Conservation (phyloP, 2,888 invertebrate species). For the Phyto melanocephala region DNA sequence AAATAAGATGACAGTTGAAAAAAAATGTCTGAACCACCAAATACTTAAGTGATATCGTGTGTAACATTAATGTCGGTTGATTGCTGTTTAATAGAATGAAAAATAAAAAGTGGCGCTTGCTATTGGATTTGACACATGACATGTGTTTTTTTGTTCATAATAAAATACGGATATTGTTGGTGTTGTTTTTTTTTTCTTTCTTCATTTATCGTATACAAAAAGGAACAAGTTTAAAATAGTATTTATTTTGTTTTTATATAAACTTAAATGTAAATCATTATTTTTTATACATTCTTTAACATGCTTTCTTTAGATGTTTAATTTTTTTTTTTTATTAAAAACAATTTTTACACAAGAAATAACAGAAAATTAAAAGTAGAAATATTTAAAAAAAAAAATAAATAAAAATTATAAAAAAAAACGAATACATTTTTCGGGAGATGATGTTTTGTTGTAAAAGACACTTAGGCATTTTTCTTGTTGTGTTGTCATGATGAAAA, state of each 20-base stretch:
- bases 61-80: neutral
- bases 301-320: constrained; percentile 56
- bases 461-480: constrained; percentile 51
- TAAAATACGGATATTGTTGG: neutral
- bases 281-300: constrained; percentile 56
- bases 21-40: too few species aligned
- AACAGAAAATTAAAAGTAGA: constrained; percentile 36
- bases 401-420: constrained; percentile 36
- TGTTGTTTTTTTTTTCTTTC: neutral
- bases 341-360: constrained; percentile 69
- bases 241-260: neutral
- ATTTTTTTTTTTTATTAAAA: constrained; percentile 65
- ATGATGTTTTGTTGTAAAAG: constrained; percentile 17
- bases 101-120: neutral
- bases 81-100: neutral
- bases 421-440: constrained; percentile 36
- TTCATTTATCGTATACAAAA: constrained; percentile 44
- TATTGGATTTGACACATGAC: neutral
- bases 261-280: constrained; percentile 75
- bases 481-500: neutral
- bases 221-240: constrained; percentile 46
- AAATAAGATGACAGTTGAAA: too few species aligned
- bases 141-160: neutral
- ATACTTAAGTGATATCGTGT: neutral
- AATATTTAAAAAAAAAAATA: neutral